Evolutionary conservation across 2,797 vertebrate species (phyloP), one percentile per base, ranked within the genome.

Genomic region (Okamejei kenojei): DNA sequence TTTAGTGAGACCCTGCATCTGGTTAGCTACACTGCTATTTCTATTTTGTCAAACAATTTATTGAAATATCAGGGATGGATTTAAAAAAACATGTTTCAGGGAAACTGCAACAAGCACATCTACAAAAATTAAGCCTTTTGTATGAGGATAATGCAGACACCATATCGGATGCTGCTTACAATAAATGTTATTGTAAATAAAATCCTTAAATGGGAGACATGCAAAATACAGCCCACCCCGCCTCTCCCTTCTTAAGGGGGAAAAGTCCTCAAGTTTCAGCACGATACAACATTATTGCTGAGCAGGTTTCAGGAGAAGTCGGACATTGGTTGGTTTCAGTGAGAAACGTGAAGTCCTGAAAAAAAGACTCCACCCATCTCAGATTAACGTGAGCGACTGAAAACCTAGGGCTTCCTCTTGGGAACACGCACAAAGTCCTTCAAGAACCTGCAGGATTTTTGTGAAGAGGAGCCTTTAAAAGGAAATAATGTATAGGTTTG

Each of bases 11-110:
- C 63, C 13, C 35, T 88, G 17, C 17, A 19, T 35, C 61, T 88
- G 82, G 11, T 63, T n/a, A n/a, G 61, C 58, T 58, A 86, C 58
- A 65, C 58, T 58, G 63, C 58, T 86, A 15, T 35, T 65, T 65
- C 35, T 19, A n/a, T 88, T 68, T 88, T 68, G 84, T 35, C 63
- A 88, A 88, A 68, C 29, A n/a, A n/a, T 88, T 88, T 88, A 88
- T 88, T 88, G 84, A 88, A 63, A 88, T 65, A 54, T 54, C 38
- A 11, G 61, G 15, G 84, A 35, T 15, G 84, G 4, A 88, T 32
- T 65, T 68, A 0, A 21, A 68, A 88, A 68, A 35, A 35, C 45
- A 78, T 11, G 45, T 21, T n/a, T 15, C 11, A 61, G 54, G 58
- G 29, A 82, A 88, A 88, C 21, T 88, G 84, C 63, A 88, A 68